Base-by-base conservation (phyloP, 2,888 invertebrate genomes). In the Caradrina kadenii region DNA sequence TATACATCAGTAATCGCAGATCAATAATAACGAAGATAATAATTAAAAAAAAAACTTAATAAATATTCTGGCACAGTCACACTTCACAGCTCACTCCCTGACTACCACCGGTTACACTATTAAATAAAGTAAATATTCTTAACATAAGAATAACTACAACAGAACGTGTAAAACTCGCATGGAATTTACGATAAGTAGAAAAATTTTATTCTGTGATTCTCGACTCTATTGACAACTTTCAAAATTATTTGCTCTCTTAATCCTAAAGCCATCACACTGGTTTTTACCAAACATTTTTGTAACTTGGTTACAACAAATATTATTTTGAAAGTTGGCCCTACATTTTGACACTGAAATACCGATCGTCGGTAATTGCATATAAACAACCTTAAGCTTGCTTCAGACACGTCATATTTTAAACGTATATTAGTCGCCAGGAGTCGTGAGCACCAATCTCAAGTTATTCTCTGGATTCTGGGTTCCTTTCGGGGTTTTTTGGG, bases 91-190 rank as follows among this genome's bases (percentile, higher is more conserved):
- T 76, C 72, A 48, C 80, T 58, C 63, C 50, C 72, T 55, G 50
- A 59, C 90, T 88, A 88, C 87, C 83, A 88, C 88, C 88, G 85
- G 83, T 86, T 87, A 89, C 82, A 87, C 87, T 90, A 90, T 86
- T 87, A 87, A 91, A 91, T 89, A 89, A 91, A 87, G 89, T 88
- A 88, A 90, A 93, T 93, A 94, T 93, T 93, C 94, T 94, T 94
- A 94, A 94, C 93, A 93, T 94, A 94, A 94, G 93, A 94, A 94
- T 93, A 93, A 93, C 93, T 94, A 93, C 89, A 93, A 92, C 88
- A 91, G 55, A 76, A 66, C 53, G 61, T 42, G 61, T 65, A 63
- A 82, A 89, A 86, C 86, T 90, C 90, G 88, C 88, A 67, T 91
- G 92, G 89, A 91, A 90, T 89, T 84, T 76, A 82, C 76, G 78